phyloP scores from a whole-genome alignment of 1,140 invertebrate genomes.

The Papilio xuthus region DNA sequence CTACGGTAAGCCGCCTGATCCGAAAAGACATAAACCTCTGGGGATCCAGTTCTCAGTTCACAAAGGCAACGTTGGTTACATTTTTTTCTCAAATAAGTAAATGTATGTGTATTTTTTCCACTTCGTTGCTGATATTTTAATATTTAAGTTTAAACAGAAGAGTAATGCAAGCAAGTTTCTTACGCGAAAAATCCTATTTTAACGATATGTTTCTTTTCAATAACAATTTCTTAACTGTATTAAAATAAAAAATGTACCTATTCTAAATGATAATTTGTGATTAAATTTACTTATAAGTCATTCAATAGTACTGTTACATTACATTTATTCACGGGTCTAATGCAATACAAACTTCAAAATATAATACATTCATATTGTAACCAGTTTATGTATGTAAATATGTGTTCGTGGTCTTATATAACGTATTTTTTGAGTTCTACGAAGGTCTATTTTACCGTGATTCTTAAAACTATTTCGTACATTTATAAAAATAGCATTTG shows the following conservation, averaged over 20 bases:
- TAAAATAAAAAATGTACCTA: no score
- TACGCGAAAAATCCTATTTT: no score
- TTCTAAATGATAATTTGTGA: no score
- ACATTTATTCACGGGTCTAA: not conserved
- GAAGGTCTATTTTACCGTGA: not conserved
- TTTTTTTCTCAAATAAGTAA: slow-evolving; percentile 49
- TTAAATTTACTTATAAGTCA: no score
- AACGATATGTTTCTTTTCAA: no score
- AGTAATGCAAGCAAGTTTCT: not conserved
- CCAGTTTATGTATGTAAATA: not conserved
- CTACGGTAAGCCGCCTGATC: slow-evolving; percentile 76
- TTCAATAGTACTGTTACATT: no score
- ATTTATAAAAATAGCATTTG: not conserved
- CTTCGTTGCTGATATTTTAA: slow-evolving; percentile 19
- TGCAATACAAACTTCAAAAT: not conserved
- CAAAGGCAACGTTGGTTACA: slow-evolving; percentile 67
- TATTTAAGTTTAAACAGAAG: not conserved
- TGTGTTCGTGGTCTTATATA: not conserved
- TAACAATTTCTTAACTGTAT: no score
- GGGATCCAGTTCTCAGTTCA: slow-evolving; percentile 78
- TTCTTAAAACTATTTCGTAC: not conserved
- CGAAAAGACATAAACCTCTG: slow-evolving; percentile 78
- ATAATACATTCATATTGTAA: not conserved
- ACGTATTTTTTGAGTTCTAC: not conserved
- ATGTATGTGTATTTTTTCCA: slow-evolving; percentile 39